A percentile compares a stretch with the other conserved stretches of the same genome.
Evolutionary conservation across 2,113 vertebrate species (phyloP).

Genomic region (Macrotus californicus): DNA sequence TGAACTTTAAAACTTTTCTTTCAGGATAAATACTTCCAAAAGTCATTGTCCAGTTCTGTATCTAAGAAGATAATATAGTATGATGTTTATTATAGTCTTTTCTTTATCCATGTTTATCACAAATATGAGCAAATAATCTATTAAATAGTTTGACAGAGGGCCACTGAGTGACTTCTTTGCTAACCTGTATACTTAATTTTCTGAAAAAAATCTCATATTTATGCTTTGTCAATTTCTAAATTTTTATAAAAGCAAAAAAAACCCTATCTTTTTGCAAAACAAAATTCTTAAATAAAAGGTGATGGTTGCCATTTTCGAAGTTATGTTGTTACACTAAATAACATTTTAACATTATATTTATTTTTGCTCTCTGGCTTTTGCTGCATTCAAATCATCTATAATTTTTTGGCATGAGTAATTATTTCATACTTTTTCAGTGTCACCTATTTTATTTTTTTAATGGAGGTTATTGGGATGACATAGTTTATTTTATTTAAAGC

Average conservation of each 20-base stretch:
- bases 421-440: neutral
- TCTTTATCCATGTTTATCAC: neutral
- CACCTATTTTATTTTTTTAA: neutral
- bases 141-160: neutral
- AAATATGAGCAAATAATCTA: neutral
- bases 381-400: neutral
- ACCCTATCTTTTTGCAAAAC: neutral
- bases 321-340: neutral
- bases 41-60: neutral
- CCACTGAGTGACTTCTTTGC: neutral
- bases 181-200: neutral
- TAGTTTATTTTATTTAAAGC: neutral
- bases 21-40: neutral
- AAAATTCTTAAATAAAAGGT: neutral
- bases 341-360: neutral
- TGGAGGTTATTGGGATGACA: no score
- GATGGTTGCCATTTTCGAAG: neutral
- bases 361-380: neutral
- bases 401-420: neutral
- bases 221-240: neutral
- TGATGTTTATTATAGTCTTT: neutral
- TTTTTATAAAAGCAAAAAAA: neutral
- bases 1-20: neutral
- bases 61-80: neutral
- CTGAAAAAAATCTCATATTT: neutral